Conservation (phyloP, 2,113 vertebrate species). For the Daubentonia madagascariensis region DNA sequence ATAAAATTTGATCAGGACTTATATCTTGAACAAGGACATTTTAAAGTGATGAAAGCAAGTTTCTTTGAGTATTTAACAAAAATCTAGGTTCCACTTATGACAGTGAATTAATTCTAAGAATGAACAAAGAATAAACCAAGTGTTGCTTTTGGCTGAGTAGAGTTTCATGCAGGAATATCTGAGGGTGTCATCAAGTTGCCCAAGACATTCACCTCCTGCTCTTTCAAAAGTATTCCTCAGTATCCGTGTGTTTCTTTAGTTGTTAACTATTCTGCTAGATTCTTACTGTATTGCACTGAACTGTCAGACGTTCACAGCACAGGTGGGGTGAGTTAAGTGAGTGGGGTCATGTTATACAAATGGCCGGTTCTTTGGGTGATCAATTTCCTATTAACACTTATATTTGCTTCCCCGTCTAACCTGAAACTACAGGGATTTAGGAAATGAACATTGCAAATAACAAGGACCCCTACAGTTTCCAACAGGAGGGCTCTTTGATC, state of each 20-base stretch:
- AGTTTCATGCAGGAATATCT: background rate
- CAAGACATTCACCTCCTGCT: background rate
- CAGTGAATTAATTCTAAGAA: background rate
- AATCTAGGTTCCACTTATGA: background rate
- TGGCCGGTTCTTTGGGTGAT: too few species aligned
- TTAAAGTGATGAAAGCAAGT: background rate
- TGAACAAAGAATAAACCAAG: background rate
- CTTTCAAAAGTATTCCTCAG: rapidly evolving
- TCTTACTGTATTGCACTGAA: rapidly evolving
- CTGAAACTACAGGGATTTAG: background rate
- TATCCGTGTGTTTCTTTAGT: background rate
- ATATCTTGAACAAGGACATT: background rate
- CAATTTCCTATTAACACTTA: background rate
- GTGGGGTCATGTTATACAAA: background rate
- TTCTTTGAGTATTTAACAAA: background rate
- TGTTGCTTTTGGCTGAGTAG: background rate
- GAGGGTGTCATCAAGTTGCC: background rate
- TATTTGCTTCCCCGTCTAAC: background rate
- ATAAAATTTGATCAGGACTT: background rate
- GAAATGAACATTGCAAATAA: background rate
- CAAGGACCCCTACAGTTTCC: background rate
- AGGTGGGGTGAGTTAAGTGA: background rate
- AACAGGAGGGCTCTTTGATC: background rate
- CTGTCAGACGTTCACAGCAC: background rate
- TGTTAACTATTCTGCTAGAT: too few species aligned